Conservation (phyloP, 2,113 vertebrate species). For the Mormyrus iriodes region DNA sequence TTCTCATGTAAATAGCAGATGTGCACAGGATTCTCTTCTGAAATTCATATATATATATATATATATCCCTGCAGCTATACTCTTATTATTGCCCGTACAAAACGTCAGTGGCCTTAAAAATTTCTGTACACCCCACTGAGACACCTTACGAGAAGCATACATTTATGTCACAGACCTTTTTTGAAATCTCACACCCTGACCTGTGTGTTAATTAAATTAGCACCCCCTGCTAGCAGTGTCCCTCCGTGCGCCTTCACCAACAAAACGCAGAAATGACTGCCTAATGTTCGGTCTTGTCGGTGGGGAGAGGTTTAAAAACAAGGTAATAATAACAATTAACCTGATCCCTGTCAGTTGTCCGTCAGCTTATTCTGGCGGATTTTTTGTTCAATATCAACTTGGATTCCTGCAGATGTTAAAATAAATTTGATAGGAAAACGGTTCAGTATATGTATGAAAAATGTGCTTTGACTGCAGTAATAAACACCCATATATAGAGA, state of each 20-base stretch:
- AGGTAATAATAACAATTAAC: not conserved
- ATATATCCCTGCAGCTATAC: not conserved
- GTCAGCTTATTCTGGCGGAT: not conserved
- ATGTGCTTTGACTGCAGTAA: not conserved
- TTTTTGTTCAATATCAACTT: not conserved
- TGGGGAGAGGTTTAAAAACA: not conserved
- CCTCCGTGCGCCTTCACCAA: not conserved
- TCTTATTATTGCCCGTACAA: not conserved
- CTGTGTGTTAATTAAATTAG: constrained; percentile 12
- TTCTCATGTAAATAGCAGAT: not conserved
- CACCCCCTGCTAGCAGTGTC: not conserved
- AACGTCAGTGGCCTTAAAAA: not conserved
- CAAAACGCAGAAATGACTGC: not conserved
- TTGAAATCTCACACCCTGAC: not conserved
- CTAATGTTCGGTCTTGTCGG: not conserved
- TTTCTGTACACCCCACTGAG: not conserved
- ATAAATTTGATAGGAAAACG: not conserved
- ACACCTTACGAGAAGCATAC: not conserved
- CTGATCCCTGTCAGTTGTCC: not conserved
- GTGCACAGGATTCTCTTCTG: not conserved
- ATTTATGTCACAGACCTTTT: not conserved
- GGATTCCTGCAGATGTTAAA: not conserved
- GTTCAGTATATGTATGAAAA: not conserved
- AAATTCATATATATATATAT: not conserved
- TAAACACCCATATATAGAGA: not conserved